Conservation (phyloP, 2,797 vertebrate genomes). For the Microctenopoma stevenorrisi region DNA sequence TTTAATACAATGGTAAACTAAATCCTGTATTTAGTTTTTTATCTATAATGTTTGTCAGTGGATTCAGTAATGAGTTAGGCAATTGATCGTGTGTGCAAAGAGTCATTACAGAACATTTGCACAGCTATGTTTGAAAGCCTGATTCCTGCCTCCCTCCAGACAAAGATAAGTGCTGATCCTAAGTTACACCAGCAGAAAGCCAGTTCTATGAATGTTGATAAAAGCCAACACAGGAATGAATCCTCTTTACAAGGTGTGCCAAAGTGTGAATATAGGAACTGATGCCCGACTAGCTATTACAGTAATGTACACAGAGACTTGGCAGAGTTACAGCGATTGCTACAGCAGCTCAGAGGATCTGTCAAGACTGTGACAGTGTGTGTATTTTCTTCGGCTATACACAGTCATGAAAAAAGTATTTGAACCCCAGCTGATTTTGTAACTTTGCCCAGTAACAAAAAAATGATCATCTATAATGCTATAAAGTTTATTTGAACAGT, state of each 20-base stretch:
- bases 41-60: background rate
- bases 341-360: constrained; percentile 39
- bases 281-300: constrained; percentile 61
- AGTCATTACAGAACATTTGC: too few relatives aligned
- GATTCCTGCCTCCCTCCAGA: constrained; percentile 21
- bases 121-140: background rate
- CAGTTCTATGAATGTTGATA: constrained; percentile 60
- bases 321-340: constrained; percentile 43
- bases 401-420: too few relatives aligned
- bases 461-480: too few relatives aligned
- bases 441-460: too few relatives aligned
- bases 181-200: constrained; percentile 28
- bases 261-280: constrained; percentile 56
- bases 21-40: background rate
- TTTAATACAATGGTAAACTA: background rate
- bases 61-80: background rate
- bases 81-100: too few relatives aligned
- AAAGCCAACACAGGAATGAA: constrained; percentile 49
- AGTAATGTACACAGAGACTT: constrained; percentile 57
- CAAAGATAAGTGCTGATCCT: constrained; percentile 43
- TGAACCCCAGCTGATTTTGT: too few relatives aligned
- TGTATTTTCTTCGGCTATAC: constrained; percentile 15
- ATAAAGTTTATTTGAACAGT: too few relatives aligned
- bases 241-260: constrained; percentile 53
- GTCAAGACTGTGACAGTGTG: constrained; percentile 29